Evolutionary conservation across 2,888 invertebrate species (phyloP).

Genomic region (Dascillus cervinus): DNA sequence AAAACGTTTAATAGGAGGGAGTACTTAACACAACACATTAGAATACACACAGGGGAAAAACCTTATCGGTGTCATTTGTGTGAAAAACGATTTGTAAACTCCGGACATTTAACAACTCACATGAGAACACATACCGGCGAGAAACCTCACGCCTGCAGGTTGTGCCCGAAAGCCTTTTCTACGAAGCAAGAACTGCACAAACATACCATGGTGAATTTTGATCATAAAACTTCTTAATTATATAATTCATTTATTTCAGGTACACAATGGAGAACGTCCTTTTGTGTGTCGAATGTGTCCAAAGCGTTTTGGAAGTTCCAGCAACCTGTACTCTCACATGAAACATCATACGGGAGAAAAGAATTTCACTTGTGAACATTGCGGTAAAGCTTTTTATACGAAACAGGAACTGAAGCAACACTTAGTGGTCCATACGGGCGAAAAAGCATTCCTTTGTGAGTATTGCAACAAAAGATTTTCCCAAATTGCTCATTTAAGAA

Average conservation of each 20-base stretch:
- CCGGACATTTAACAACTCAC: slow-evolving; percentile 41
- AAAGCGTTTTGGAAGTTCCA: slow-evolving; percentile 41
- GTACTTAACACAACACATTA: slow-evolving; percentile 39
- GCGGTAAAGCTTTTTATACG: slow-evolving; percentile 40
- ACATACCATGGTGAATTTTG: slow-evolving; percentile 40
- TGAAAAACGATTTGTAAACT: slow-evolving; percentile 40
- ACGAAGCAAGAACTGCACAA: slow-evolving; percentile 42
- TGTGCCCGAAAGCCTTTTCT: slow-evolving; percentile 40
- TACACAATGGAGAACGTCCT: slow-evolving; percentile 40
- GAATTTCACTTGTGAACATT: slow-evolving; percentile 41
- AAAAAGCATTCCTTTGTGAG: slow-evolving; percentile 41
- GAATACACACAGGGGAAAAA: slow-evolving; percentile 41
- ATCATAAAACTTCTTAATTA: too few species aligned
- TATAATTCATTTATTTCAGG: too few species aligned
- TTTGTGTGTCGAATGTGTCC: slow-evolving; percentile 40
- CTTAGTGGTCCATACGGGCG: slow-evolving; percentile 40
- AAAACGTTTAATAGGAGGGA: slow-evolving; percentile 40
- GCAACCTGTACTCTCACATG: slow-evolving; percentile 40
- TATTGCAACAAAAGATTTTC: slow-evolving; percentile 41
- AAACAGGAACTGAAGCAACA: slow-evolving; percentile 42
- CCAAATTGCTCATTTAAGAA: slow-evolving; percentile 40
- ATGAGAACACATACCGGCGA: slow-evolving; percentile 43
- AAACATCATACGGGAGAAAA: slow-evolving; percentile 43
- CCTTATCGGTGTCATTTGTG: slow-evolving; percentile 41
- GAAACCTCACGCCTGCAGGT: slow-evolving; percentile 41